Evolutionary conservation across 2,888 invertebrate species (phyloP).

Genomic region (Ennomos erosarius): DNA sequence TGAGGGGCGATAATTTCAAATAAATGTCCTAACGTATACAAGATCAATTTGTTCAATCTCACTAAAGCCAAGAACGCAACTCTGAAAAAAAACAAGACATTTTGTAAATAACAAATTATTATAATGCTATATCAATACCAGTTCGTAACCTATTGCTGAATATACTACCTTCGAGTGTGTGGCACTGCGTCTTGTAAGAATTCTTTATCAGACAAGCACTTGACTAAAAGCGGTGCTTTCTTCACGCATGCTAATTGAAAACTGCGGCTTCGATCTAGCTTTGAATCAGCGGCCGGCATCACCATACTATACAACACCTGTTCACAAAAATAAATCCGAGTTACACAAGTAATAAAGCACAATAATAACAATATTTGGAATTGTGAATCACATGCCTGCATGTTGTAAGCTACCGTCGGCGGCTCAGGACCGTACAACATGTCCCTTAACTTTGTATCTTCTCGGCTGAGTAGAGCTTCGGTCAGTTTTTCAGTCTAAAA

Average conservation of each 20-base stretch:
- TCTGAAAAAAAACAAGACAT: conserved; percentile 70
- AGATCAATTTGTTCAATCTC: conserved; percentile 94
- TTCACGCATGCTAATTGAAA: conserved; percentile 87
- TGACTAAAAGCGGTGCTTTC: conserved; percentile 80
- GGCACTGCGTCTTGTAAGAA: conserved; percentile 78
- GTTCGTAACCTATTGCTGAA: background rate
- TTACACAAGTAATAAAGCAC: background rate
- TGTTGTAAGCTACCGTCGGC: conserved; percentile 79
- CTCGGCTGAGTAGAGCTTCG: conserved; percentile 73
- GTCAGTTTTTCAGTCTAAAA: conserved; percentile 73
- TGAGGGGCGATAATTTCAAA: conserved; percentile 86
- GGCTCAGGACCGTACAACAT: conserved; percentile 79
- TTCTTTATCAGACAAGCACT: conserved; percentile 77
- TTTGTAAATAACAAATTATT: background rate
- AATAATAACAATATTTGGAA: conserved; percentile 7
- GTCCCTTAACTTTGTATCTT: conserved; percentile 72
- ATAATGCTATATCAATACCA: conserved; percentile 2
- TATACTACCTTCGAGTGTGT: conserved; percentile 70
- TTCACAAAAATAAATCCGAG: conserved; percentile 11
- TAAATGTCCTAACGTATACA: conserved; percentile 94
- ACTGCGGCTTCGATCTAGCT: conserved; percentile 87
- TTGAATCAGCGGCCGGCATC: conserved; percentile 95
- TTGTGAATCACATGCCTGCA: conserved; percentile 61
- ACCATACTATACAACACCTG: conserved; percentile 94
- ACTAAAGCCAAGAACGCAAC: conserved; percentile 95